A percentile compares a stretch with the other conserved stretches of the same genome.
phyloP scores from a whole-genome alignment of 2,113 vertebrate species.

The Gobio gobio region DNA sequence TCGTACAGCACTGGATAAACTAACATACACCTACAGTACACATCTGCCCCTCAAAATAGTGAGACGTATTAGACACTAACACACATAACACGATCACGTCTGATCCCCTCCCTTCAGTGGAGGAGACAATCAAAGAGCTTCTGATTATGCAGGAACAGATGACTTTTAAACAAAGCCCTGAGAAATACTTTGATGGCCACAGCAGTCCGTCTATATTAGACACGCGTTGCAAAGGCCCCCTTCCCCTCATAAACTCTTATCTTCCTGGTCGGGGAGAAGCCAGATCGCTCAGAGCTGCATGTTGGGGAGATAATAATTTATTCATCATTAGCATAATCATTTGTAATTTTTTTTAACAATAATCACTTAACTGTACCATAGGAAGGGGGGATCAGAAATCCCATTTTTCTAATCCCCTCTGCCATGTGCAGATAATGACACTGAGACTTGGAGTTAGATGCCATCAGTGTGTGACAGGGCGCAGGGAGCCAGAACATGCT shows the following conservation, averaged over 20 bases:
- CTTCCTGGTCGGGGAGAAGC: conserved; percentile 66
- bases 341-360: conserved; percentile 70
- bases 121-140: conserved; percentile 66
- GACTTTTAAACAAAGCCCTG: conserved; percentile 68
- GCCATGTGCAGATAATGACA: conserved; percentile 72
- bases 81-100: conserved; percentile 37
- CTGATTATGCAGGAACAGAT: conserved; percentile 68
- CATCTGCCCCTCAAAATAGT: conserved; percentile 1
- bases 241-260: conserved; percentile 68
- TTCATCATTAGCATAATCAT: conserved; percentile 76
- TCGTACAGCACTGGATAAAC: background rate
- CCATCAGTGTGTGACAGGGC: conserved; percentile 70
- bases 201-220: conserved; percentile 60
- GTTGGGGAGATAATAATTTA: conserved; percentile 62
- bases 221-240: conserved; percentile 48
- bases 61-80: conserved; percentile 17
- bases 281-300: conserved; percentile 58
- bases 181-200: conserved; percentile 64
- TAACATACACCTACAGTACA: background rate
- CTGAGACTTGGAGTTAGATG: conserved; percentile 71
- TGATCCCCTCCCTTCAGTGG: conserved; percentile 35
- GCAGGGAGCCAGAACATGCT: conserved; percentile 55
- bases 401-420: conserved; percentile 76
- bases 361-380: conserved; percentile 73
- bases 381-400: conserved; percentile 70